A percentile compares a stretch with the other conserved stretches of the same genome.
phyloP scores from a whole-genome alignment of 2,113 vertebrate species.

The Ploceus nigricollis region DNA sequence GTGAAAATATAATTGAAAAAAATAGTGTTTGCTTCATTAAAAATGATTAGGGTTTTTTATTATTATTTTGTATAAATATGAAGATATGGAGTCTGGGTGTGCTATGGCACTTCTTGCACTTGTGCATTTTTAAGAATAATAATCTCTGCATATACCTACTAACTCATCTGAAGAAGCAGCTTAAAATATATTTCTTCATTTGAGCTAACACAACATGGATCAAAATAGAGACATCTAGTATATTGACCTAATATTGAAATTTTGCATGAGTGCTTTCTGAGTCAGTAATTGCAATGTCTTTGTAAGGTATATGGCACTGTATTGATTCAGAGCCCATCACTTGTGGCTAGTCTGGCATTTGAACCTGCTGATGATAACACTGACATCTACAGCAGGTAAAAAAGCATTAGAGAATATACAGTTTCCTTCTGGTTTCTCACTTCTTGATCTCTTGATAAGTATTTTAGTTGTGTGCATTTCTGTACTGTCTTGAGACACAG shows the following conservation, averaged over 20 bases:
- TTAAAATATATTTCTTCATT: slow-evolving; percentile 53
- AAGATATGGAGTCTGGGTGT: background rate
- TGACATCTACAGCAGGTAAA: slow-evolving; percentile 20
- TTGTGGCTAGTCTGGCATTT: slow-evolving; percentile 34
- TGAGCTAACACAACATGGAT: slow-evolving; percentile 18
- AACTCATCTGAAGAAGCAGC: slow-evolving; percentile 37
- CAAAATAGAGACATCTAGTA: slow-evolving; percentile 62
- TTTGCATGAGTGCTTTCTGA: slow-evolving; percentile 53
- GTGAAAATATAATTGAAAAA: background rate
- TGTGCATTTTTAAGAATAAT: background rate
- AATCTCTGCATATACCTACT: slow-evolving; percentile 14
- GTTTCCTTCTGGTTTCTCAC: slow-evolving; percentile 41
- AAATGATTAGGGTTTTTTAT: background rate
- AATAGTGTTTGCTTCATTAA: background rate
- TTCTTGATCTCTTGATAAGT: slow-evolving; percentile 10
- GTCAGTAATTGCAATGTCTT: slow-evolving; percentile 64
- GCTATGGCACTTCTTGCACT: slow-evolving; percentile 2
- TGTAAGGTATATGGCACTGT: slow-evolving; percentile 48
- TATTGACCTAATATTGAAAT: slow-evolving; percentile 71
- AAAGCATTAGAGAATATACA: background rate
- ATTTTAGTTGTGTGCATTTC: background rate
- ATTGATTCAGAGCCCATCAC: slow-evolving; percentile 65
- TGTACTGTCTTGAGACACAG: background rate
- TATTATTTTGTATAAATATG: slow-evolving; percentile 15
- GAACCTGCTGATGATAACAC: slow-evolving; percentile 25